Conservation (phyloP, 2,888 invertebrate species). For the Sympetrum striolatum region DNA sequence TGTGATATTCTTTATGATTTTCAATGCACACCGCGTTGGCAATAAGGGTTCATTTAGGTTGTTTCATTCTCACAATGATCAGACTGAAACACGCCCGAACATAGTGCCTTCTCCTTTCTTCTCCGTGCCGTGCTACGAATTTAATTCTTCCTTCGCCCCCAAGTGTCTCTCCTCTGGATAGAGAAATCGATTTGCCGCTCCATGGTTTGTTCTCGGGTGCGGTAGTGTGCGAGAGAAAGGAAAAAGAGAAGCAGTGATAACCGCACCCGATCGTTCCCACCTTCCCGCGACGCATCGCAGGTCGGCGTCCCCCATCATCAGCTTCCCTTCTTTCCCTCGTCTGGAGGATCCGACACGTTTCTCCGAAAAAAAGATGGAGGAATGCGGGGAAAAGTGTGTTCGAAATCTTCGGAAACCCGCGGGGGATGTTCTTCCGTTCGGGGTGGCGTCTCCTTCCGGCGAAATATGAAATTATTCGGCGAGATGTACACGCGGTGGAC, state of each 20-base stretch:
- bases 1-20: too few relatives aligned
- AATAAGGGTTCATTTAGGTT: too few relatives aligned
- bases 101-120: not conserved
- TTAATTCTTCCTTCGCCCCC: not conserved
- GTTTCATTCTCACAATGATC: too few relatives aligned
- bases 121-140: not conserved
- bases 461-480: not conserved
- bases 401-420: not conserved
- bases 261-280: not conserved
- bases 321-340: not conserved
- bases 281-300: not conserved
- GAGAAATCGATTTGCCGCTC: not conserved
- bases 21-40: too few relatives aligned
- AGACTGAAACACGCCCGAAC: not conserved
- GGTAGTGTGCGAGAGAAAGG: not conserved
- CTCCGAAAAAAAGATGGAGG: not conserved
- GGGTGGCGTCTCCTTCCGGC: not conserved
- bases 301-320: not conserved
- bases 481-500: not conserved
- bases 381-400: not conserved
- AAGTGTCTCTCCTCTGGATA: not conserved
- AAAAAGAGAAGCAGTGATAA: not conserved
- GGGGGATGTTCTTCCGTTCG: not conserved
- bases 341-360: not conserved
- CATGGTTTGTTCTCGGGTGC: not conserved